phyloP scores from a whole-genome alignment of 2,113 vertebrate genomes.

The Peromyscus maniculatus region DNA sequence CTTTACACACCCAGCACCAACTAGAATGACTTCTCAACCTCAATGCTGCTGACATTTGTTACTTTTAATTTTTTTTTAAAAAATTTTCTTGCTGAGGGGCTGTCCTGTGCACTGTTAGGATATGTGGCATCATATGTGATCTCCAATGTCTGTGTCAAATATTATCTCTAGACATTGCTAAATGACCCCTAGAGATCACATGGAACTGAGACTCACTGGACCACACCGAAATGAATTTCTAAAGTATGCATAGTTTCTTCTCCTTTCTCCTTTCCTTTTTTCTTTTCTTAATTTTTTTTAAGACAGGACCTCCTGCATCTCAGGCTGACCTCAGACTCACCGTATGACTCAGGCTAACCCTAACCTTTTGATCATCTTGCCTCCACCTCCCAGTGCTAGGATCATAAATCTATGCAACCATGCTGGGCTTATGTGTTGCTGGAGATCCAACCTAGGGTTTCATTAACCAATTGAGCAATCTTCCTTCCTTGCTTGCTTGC shows the following conservation, averaged over 20 bases:
- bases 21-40: background rate
- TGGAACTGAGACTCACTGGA: background rate
- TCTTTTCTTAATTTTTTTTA: background rate
- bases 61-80: background rate
- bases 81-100: background rate
- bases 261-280: too few relatives aligned
- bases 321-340: background rate
- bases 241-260: background rate
- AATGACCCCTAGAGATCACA: background rate
- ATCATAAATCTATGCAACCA: background rate
- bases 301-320: background rate
- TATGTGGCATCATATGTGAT: background rate
- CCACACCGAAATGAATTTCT: constrained; percentile 41
- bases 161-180: background rate
- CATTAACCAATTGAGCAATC: too few relatives aligned
- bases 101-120: background rate
- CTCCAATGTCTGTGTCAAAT: background rate
- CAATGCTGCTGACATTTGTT: background rate
- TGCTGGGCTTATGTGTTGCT: background rate
- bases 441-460: background rate
- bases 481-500: background rate
- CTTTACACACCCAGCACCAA: background rate
- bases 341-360: background rate
- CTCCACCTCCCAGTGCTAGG: too few relatives aligned
- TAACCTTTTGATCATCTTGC: too few relatives aligned